Evolutionary conservation across 2,797 vertebrate species (phyloP), one percentile per base, ranked within the genome.

Genomic region (Rallus crepitans): DNA sequence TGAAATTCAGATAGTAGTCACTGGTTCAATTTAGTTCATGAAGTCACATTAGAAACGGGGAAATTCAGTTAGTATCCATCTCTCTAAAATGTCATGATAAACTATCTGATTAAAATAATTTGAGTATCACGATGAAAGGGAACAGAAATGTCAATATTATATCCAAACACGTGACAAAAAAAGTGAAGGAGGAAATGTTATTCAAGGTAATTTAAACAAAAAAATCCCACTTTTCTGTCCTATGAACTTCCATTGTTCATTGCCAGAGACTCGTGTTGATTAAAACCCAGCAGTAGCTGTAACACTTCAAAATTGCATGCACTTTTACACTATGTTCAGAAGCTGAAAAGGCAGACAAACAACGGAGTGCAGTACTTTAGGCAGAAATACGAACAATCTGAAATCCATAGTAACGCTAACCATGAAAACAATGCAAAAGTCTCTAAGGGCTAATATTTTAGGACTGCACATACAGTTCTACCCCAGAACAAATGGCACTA

Each of bases 251-350:
- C 39, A 82, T 59, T 91, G 40, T 86, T 93, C 31, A 59, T 72
- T 95, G 61, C 53, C 52, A 59, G 89, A 65, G 27, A 20, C 59
- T 59, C 2, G 8, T 28, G 47, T 59, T 89, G 92, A 97, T 80
- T 40, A 96, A 95, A 97, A 93, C 33, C 33, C 47, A 91, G 88
- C 63, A 94, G 27, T 50, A 92, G 42, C 65, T 55, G 82, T 21
- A 94, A 18, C 47, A 21, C 21, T 48, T 47, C 83, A 87, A 90
- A 39, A 70, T 8, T 31, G 35, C 65, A 37, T 70, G 28, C n/a
- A 50, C 42, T 89, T 69, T 84, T 63, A 79, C 6, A n/a, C 50
- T 89, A 10, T 53, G 79, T 56, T 87, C 70, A 76, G 17, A 93
- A 35, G 56, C 50, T 83, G 90, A 87, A 95, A 75, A 76, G 4